phyloP scores from a whole-genome alignment of 35 echinoderm and acorn worm species.

The Ptychodera flava region DNA sequence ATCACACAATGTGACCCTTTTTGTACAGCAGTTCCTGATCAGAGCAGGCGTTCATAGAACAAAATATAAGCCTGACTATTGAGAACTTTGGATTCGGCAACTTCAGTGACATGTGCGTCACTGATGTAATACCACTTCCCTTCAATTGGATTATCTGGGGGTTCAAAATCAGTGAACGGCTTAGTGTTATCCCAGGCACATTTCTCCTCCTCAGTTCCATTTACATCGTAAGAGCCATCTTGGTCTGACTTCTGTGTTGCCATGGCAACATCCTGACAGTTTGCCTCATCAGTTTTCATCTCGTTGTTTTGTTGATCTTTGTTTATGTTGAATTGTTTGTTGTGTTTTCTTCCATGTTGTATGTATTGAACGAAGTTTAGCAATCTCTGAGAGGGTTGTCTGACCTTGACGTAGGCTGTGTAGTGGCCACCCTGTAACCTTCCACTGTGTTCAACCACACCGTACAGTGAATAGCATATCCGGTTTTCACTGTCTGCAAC shows the following conservation, averaged over 20 bases:
- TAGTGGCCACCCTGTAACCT: slow-evolving; percentile 90
- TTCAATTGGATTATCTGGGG: neutral
- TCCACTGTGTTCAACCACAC: slow-evolving; percentile 89
- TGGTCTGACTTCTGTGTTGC: neutral
- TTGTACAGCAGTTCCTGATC: too few species aligned
- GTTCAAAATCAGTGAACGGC: neutral
- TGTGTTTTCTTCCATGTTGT: slow-evolving; percentile 23
- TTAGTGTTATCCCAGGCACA: neutral
- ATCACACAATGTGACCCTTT: too few species aligned
- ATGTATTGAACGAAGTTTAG: slow-evolving; percentile 47
- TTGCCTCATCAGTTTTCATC: neutral
- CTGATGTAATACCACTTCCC: slow-evolving; percentile 98
- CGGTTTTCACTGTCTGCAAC: slow-evolving; percentile 71
- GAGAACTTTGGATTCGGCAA: slow-evolving; percentile 70
- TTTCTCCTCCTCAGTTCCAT: neutral
- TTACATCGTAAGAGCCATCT: neutral
- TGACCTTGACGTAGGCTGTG: slow-evolving; percentile 75
- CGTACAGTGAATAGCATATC: slow-evolving; percentile 80
- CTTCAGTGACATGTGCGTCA: slow-evolving; percentile 91
- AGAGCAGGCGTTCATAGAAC: slow-evolving; percentile 65
- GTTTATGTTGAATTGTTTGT: slow-evolving; percentile 4
- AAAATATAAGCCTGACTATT: slow-evolving; percentile 88
- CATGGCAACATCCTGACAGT: neutral
- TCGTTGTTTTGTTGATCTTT: slow-evolving; percentile 6
- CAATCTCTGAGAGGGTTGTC: slow-evolving; percentile 56